Conservation (phyloP, 2,888 invertebrate genomes). For the Autographa pulchrina region DNA sequence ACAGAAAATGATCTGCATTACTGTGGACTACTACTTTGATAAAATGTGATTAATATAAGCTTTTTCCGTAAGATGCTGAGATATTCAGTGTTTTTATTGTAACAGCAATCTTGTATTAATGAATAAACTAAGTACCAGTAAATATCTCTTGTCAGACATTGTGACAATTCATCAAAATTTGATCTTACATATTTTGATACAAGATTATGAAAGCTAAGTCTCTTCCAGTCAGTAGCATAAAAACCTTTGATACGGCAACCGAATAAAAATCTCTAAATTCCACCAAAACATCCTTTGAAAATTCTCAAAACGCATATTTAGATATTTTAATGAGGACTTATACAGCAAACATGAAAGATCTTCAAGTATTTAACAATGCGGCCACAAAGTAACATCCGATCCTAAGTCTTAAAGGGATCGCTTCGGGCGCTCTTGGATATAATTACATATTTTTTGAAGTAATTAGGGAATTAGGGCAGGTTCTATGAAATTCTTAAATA, state of each 20-base stretch:
- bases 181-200: no score
- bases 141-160: no score
- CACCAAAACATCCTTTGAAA: not conserved
- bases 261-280: not conserved
- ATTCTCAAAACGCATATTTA: not conserved
- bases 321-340: not conserved
- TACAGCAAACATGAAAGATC: slow-evolving; percentile 4
- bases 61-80: no score
- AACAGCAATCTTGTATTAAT: no score
- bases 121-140: no score
- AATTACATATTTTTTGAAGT: slow-evolving; percentile 18
- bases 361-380: slow-evolving; percentile 14
- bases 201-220: no score
- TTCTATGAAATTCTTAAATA: slow-evolving; percentile 6
- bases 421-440: slow-evolving; percentile 15
- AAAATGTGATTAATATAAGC: no score
- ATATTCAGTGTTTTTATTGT: no score
- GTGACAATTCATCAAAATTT: no score
- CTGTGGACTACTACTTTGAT: no score
- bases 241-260: not conserved
- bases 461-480: not conserved
- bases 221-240: not conserved
- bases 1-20: no score
- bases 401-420: slow-evolving; percentile 9
- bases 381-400: slow-evolving; percentile 18